These are phyloP conservation scores for Cyclina sinensis DNA, from an alignment of 1,140 invertebrate species.

Conservation along the genomic window DNA sequence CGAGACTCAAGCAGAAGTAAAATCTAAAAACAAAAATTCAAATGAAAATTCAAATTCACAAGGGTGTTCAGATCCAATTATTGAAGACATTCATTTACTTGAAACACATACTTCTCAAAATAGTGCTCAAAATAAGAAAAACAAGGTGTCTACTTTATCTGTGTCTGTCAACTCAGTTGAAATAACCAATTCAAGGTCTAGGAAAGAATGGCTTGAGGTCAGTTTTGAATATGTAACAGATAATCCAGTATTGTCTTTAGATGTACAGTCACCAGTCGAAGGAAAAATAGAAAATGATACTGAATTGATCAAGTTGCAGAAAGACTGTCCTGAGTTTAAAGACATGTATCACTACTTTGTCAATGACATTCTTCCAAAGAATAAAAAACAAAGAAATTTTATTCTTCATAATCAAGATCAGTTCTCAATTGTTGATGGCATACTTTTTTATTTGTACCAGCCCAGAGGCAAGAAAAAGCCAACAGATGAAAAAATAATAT, in stretches of 20 bases:
- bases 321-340: too few species aligned
- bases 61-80: neutral
- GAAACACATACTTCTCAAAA: neutral
- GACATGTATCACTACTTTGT: conserved; percentile 55
- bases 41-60: neutral
- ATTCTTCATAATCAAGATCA: conserved; percentile 54
- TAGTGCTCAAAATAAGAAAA: neutral
- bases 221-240: neutral
- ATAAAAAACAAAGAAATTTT: conserved; percentile 17
- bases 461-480: conserved; percentile 51
- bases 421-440: conserved; percentile 66
- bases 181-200: conserved; percentile 2
- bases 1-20: neutral
- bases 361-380: conserved; percentile 43
- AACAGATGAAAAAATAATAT: too few species aligned
- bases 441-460: conserved; percentile 67
- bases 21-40: neutral
- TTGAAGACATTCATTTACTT: conserved; percentile 4
- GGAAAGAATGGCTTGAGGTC: neutral
- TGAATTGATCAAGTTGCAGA: neutral
- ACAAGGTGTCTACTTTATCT: neutral
- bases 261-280: neutral
- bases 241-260: neutral
- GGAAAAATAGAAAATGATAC: neutral
- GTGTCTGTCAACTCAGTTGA: neutral